Base-by-base conservation (phyloP, 2,113 vertebrate species). In the Uropsilus gracilis region DNA sequence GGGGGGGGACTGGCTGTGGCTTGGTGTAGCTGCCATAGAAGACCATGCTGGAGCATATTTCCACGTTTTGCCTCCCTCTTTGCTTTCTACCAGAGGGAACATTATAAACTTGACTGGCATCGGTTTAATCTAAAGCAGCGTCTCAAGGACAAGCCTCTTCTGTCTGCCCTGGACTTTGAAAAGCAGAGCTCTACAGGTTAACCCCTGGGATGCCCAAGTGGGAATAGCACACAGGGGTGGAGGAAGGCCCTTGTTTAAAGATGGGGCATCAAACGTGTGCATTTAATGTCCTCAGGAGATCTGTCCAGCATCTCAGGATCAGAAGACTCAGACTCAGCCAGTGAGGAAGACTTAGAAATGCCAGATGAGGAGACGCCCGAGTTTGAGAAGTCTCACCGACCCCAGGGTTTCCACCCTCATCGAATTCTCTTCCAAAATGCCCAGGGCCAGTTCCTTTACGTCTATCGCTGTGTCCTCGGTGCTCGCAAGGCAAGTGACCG, bases 81-180 rank as follows among this genome's bases (percentile, higher is more conserved):
- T n/a, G 26, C 20, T 8, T 95, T 88, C 5, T 53, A 64, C 37
- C 91, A 99, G 99, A 98, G 97, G 89, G 99, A 99, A 78, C 99
- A 99, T 97, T 99, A 99, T 96, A 99, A 98, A 48, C 98, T 99
- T 0, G 99, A 99, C 96, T 99, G 99, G 99, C 99, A 99, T 97
- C 99, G 99, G 22, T 99, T 99, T 94, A 99, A 99, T 97, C 97
- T 99, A 96, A 99, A 98, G 96, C 99, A 98, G 46, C 99, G 98
- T 73, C 98, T 99, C 11, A 95, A 96, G 34, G 98, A 99, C 59
- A 95, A 92, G 75, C 96, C 3, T 4, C 50, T 98, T 0, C 96
- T 99, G 73, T 98, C 99, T 0, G 98, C 97, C 17, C 98, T 99
- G 81, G 98, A 98, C 85, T 99, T 99, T 98, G 99, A 99, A 98